Percentiles rank a stretch among this genome's conserved stretches.
phyloP scores from a whole-genome alignment of 2,113 vertebrate species.

The Vireo altiloquus region DNA sequence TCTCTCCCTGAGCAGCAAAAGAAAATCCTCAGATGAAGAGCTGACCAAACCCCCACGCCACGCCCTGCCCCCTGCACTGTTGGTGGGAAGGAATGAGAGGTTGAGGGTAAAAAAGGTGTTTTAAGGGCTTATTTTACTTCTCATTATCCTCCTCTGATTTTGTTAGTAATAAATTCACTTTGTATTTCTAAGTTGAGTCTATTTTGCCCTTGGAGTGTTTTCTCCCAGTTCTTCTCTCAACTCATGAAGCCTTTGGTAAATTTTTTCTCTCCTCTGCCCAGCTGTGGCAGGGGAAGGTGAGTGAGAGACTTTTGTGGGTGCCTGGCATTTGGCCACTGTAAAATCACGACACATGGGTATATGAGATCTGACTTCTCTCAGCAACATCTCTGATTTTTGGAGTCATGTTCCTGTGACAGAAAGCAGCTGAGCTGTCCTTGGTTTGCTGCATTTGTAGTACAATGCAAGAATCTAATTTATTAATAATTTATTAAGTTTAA shows the following conservation, averaged over 20 bases:
- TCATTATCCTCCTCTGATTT: not conserved
- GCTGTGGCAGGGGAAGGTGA: not conserved
- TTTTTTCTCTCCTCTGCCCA: not conserved
- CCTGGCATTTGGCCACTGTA: not conserved
- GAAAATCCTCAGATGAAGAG: not conserved
- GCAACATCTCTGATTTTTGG: not conserved
- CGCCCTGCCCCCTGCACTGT: not conserved
- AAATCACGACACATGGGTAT: not conserved
- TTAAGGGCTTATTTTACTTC: not conserved
- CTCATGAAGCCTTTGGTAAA: not conserved
- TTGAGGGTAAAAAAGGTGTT: not conserved
- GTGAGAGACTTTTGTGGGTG: not conserved
- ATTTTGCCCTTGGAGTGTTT: not conserved
- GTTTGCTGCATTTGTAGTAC: not conserved
- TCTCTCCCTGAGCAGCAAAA: not conserved
- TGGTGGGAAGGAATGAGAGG: not conserved
- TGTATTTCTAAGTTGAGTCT: not conserved
- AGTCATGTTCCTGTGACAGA: not conserved
- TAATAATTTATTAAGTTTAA: not conserved
- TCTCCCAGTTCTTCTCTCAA: not conserved
- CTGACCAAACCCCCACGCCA: not conserved
- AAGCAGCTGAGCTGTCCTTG: not conserved
- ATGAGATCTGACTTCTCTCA: not conserved
- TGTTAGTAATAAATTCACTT: not conserved
- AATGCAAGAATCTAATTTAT: not conserved